Evolutionary conservation across 2,113 vertebrate species (phyloP), one percentile per base, ranked within the genome.

Genomic region (Xiphophorus maculatus): DNA sequence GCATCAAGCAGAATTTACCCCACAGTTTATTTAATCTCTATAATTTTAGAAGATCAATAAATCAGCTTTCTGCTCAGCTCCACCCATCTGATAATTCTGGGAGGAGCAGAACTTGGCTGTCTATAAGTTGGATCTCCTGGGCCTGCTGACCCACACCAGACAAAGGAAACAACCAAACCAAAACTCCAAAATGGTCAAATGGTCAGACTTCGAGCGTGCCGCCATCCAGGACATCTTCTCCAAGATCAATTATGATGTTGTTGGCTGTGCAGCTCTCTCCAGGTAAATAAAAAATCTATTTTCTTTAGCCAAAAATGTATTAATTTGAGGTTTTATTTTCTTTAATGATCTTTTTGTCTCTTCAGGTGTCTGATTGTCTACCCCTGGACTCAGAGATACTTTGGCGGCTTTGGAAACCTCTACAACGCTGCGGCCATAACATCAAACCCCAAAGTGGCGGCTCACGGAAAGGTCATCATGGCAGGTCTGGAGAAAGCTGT

Each of bases 361-460:
- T 76, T 66, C 79, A 92, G 90, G 88, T 85, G 73, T 73, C 67
- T 96, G 83, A 80, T 94, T 0, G 94, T 96, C 14, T 96, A 96
- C 71, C 96, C 96, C 66, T 96, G 96, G 96, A 96, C 95, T 67
- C 92, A 93, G 87, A 83, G 92, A 30, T 93, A 94, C 28, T 94
- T 94, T 0, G 7, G 90, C 0, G 66, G 3, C 30, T 96, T 96
- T 0, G 96, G 96, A n/a, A 96, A 96, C 91, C 81, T 97, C 58
- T 95, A 94, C 71, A 94, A 89, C 10, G 0, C 94, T 27, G 90
- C 90, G 0, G 95, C 95, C 13, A 77, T 97, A 77, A 0, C 6
- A 0, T 65, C 77, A 4, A 97, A 97, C 69, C 87, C 94, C 0
- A 90, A 84, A 65, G 92, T 97, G 6, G 91, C 87, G 0, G 85